These are phyloP conservation scores for Endomychus coccineus DNA, from an alignment of 2,888 invertebrate genomes.

Conservation along the genomic window DNA sequence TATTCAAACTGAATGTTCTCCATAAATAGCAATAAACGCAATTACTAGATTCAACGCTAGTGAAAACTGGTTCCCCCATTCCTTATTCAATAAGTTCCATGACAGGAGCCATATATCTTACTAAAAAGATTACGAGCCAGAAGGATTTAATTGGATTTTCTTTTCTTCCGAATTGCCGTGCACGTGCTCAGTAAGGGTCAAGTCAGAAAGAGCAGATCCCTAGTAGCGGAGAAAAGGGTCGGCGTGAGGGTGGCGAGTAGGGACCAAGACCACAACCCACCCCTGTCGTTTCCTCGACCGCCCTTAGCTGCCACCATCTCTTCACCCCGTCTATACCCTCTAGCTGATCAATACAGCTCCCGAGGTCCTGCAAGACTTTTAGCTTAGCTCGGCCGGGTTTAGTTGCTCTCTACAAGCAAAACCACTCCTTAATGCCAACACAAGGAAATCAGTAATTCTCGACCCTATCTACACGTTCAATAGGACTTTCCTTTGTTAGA, in stretches of 20 bases:
- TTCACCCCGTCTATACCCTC: conserved; percentile 28
- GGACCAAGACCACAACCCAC: conserved; percentile 44
- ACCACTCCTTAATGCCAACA: conserved; percentile 43
- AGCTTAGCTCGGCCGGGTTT: conserved; percentile 45
- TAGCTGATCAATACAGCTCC: conserved; percentile 45
- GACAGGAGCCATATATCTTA: too few species aligned
- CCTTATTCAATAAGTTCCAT: too few species aligned
- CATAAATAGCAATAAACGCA: too few species aligned
- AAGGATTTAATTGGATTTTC: too few species aligned
- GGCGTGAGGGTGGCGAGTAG: conserved; percentile 34
- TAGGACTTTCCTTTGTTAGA: conserved; percentile 31
- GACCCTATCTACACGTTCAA: conserved; percentile 27
- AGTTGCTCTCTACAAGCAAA: conserved; percentile 34
- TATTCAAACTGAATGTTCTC: too few species aligned
- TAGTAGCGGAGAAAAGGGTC: conserved; percentile 27
- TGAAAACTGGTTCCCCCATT: too few species aligned
- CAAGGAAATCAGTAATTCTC: conserved; percentile 35
- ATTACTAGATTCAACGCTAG: too few species aligned
- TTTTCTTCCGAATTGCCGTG: conserved; percentile 7
- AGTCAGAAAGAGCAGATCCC: conserved; percentile 28
- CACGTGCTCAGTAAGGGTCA: conserved; percentile 24
- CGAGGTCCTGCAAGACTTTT: conserved; percentile 45
- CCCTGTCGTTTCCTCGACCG: conserved; percentile 43
- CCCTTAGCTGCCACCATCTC: conserved; percentile 38
- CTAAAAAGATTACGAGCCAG: too few species aligned